Conservation (phyloP, 2,888 invertebrate genomes). For the Aromia moschata region DNA sequence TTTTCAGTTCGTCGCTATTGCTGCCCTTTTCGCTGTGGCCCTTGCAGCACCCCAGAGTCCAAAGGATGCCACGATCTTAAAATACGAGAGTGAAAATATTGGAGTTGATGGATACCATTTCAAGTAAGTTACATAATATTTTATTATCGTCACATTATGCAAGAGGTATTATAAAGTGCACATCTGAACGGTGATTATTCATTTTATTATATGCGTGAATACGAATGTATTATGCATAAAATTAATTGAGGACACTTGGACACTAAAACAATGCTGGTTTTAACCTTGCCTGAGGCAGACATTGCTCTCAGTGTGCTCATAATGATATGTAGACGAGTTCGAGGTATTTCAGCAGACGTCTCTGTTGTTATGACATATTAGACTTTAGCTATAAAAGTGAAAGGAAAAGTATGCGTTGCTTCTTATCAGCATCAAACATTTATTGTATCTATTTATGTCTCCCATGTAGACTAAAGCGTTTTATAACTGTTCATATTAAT, state of each 20-base stretch:
- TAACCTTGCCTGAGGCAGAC: neutral
- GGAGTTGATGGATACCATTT: conserved; percentile 53
- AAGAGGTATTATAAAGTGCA: neutral
- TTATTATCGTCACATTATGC: neutral
- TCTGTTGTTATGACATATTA: no score
- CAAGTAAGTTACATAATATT: conserved; percentile 39
- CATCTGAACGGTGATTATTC: neutral
- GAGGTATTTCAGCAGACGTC: no score
- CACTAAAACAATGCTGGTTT: neutral
- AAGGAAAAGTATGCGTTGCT: no score
- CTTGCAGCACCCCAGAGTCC: conserved; percentile 47
- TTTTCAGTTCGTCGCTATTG: conserved; percentile 46
- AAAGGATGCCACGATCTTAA: conserved; percentile 46
- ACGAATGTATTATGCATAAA: neutral
- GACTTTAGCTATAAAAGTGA: no score
- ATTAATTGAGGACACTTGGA: neutral
- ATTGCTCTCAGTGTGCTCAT: no score
- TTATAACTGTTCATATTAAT: no score
- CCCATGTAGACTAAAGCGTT: no score
- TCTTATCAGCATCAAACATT: no score
- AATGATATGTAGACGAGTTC: no score
- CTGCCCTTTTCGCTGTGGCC: conserved; percentile 48
- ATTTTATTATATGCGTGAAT: neutral
- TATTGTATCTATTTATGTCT: no score
- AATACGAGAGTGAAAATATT: conserved; percentile 52